Evolutionary conservation across 2,888 invertebrate genomes (phyloP).

Genomic region (Clepsis dumicolana): DNA sequence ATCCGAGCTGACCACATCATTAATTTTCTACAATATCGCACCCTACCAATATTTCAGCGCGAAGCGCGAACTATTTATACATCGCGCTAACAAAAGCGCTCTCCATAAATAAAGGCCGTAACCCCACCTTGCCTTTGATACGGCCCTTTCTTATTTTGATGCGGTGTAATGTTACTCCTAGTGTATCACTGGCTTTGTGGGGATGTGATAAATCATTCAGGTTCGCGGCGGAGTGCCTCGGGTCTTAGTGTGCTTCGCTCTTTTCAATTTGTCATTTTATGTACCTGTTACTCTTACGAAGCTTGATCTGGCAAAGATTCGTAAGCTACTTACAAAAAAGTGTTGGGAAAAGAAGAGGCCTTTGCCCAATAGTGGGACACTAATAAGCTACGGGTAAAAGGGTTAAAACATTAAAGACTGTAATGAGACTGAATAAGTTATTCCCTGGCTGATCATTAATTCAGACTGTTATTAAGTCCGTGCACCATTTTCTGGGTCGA

Average conservation of each 20-base stretch:
- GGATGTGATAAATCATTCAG: conserved; percentile 75
- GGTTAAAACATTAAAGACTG: too few relatives aligned
- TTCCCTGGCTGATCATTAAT: too few relatives aligned
- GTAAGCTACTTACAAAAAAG: too few relatives aligned
- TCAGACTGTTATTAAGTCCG: too few relatives aligned
- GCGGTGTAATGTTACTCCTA: conserved; percentile 76
- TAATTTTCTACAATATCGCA: conserved; percentile 83
- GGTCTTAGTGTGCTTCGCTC: conserved; percentile 8
- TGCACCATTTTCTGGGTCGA: too few relatives aligned
- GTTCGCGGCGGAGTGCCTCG: conserved; percentile 23
- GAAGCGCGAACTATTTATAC: conserved; percentile 81
- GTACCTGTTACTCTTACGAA: conserved; percentile 29
- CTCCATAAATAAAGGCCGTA: conserved; percentile 80
- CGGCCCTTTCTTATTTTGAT: conserved; percentile 83
- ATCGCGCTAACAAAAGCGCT: conserved; percentile 79
- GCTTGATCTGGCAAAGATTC: background rate
- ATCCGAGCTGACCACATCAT: conserved; percentile 84
- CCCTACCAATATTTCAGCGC: conserved; percentile 79
- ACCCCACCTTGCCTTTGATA: conserved; percentile 82
- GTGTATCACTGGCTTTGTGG: conserved; percentile 63
- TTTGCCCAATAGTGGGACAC: too few relatives aligned
- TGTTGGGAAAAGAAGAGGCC: too few relatives aligned
- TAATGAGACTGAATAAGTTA: too few relatives aligned
- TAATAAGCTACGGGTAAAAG: too few relatives aligned
- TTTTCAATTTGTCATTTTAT: conserved; percentile 38